Evolutionary conservation across 1,140 invertebrate species (phyloP), one percentile per base, ranked within the genome.

Genomic region (Pinna nobilis): DNA sequence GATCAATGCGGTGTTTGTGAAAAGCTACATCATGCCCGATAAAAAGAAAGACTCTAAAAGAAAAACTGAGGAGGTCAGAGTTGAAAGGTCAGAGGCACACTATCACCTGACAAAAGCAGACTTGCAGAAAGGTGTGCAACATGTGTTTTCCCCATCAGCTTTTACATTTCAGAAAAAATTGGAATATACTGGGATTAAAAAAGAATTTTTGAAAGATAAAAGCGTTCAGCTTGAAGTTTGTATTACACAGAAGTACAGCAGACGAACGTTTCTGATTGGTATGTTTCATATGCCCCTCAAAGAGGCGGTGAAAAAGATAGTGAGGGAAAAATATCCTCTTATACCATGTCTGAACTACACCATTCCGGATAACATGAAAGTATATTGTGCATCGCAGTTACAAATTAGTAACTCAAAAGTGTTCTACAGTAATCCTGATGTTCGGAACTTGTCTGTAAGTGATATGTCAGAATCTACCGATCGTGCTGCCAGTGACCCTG

Each of bases 1-100:
- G 82, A 86, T 88, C 57, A 79, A 82, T 59, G 77, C 82, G 13
- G 80, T 88, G 32, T 88, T 84, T 77, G 81, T 87, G 11, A 82
- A 84, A 60, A 77, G 76, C 44, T 87, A 83, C 71, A 76, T 88
- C 13, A 80, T 80, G 39, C 87, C 86, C 11, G 85, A 87, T 67
- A 78, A 77, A 41, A 77, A 79, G 39, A 83, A 84, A 55, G 78
- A 84, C 44, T 82, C 79, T 9, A 84, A 83, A 35, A 70, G 85
- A 37, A 82, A 84, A 70, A 87, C 87, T 25, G 87, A 88, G 64
- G 86, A 86, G 18, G 69, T 87, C 0, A 60, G 72, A 33, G 79
- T 87, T 11, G 81, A 84, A 32, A 41, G 57, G 3, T 66, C 77
- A 18, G 73, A 78, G 41, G 53, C 67, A n/a, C 70, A 80, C 35